Evolutionary conservation across 2,797 vertebrate genomes (phyloP), one percentile per base, ranked within the genome.

Genomic region (Cryptoblepharus egeriae): DNA sequence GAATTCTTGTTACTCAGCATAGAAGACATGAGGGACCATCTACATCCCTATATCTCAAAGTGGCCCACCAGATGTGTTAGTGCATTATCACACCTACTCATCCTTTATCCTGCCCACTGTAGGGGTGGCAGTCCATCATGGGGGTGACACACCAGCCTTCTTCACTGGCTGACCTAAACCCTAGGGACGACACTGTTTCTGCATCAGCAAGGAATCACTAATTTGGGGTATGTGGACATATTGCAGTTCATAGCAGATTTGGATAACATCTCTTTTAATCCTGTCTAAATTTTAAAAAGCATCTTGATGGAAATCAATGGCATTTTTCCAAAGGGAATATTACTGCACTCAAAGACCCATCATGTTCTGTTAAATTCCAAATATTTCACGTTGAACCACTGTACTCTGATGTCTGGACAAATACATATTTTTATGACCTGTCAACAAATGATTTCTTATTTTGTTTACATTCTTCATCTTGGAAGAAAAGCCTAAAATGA

Each of bases 301-400:
- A 81, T 22, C 2, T 77, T 42, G 28, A 42, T 81, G 63, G 52
- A n/a, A 87, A 83, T 72, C 42, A 42, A 32, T 58, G 77, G 35
- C 39, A 26, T 60, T 71, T 20, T 1, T 11, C 1, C 11, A 39
- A 58, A 76, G 8, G 81, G 78, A 55, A 37, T 70, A 69, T 65
- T 45, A 60, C 7, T 80, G 18, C 28, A 85, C 81, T 74, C 52
- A 85, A 45, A 42, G 78, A 89, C 85, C 76, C 80, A 39, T 82
- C 35, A 81, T 72, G 76, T 67, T 26, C 42, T 85, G 84, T 80
- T 90, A 42, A 86, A 78, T 86, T 85, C 22, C 69, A 75, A 88
- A 35, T 78, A 84, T 89, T 93, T 91, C 71, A 72, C 26, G 84
- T 87, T 30, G 65, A 86, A 90, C 35, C 75, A 88, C 85, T 89